Conservation (phyloP, 2,797 vertebrate genomes). For the Benthosema pterotum region DNA sequence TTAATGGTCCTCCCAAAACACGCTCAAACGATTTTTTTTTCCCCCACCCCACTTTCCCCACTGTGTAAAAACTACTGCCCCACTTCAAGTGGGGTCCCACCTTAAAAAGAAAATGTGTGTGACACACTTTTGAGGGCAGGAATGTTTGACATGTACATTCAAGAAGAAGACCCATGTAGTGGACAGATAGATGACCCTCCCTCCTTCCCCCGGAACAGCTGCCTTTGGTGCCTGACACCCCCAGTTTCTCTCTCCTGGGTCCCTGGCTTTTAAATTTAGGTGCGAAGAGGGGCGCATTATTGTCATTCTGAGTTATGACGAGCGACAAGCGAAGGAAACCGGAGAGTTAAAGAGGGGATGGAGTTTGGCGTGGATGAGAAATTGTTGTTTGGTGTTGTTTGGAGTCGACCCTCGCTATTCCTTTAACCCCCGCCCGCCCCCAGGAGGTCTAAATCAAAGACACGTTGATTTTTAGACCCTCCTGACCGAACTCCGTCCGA, state of each 20-base stretch:
- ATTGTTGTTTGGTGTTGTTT: too few relatives aligned
- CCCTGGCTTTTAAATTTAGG: constrained; percentile 36
- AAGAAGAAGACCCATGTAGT: constrained; percentile 18
- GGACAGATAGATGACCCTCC: not conserved
- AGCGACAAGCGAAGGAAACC: too few relatives aligned
- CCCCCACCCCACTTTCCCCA: too few relatives aligned
- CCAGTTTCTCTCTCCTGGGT: constrained; percentile 15
- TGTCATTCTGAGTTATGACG: constrained; percentile 31
- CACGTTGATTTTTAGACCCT: constrained; percentile 39
- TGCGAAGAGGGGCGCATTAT: constrained; percentile 33
- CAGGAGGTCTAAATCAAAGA: constrained; percentile 2
- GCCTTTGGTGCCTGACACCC: constrained; percentile 23
- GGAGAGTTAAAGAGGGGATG: constrained; percentile 54
- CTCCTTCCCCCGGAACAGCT: constrained; percentile 19
- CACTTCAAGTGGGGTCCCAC: too few relatives aligned
- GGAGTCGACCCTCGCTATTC: too few relatives aligned
- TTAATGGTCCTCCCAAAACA: too few relatives aligned
- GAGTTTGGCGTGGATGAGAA: constrained; percentile 50
- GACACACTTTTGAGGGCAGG: not conserved
- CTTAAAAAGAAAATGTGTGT: too few relatives aligned
- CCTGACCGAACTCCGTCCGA: constrained; percentile 36
- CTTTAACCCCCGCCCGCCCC: constrained; percentile 51
- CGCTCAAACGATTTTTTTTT: too few relatives aligned
- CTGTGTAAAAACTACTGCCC: too few relatives aligned
- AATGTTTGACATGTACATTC: constrained; percentile 1